Evolutionary conservation across 2,797 vertebrate genomes (phyloP).

Genomic region (Molossus alvarezi): DNA sequence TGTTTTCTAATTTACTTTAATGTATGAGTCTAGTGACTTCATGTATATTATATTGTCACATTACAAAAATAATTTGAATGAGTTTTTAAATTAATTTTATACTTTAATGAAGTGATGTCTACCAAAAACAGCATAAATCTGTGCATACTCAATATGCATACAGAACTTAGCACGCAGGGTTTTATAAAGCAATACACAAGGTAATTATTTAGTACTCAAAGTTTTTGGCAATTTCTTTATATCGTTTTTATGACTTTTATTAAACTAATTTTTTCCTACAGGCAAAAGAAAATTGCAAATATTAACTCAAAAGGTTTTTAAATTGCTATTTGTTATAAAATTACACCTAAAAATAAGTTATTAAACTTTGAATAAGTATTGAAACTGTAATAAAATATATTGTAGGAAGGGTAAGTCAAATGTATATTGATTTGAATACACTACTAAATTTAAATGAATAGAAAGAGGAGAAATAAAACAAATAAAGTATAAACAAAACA

Average conservation of each 20-base stretch:
- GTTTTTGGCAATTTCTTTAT: constrained; percentile 4
- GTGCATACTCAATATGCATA: neutral
- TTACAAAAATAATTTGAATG: constrained; percentile 49
- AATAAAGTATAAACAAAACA: neutral
- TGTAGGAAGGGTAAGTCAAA: constrained; percentile 19
- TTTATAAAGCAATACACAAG: constrained; percentile 64
- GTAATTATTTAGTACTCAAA: constrained; percentile 55
- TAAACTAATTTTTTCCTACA: neutral
- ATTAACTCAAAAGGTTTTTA: constrained; percentile 18
- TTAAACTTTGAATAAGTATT: constrained; percentile 34
- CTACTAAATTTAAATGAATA: constrained; percentile 21
- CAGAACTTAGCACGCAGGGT: neutral
- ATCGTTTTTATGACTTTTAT: constrained; percentile 19
- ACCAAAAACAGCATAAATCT: constrained; percentile 54
- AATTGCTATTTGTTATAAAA: constrained; percentile 41
- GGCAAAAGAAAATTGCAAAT: constrained; percentile 12
- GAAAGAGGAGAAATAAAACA: neutral
- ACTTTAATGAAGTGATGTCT: constrained; percentile 65
- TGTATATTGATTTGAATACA: neutral
- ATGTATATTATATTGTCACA: neutral
- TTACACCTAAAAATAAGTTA: neutral
- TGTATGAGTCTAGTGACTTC: constrained; percentile 47
- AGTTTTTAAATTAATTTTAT: constrained; percentile 64
- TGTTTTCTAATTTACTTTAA: constrained; percentile 56
- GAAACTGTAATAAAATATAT: constrained; percentile 2